Base-by-base conservation (phyloP, 2,113 vertebrate genomes). In the Melanerpes formicivorus region DNA sequence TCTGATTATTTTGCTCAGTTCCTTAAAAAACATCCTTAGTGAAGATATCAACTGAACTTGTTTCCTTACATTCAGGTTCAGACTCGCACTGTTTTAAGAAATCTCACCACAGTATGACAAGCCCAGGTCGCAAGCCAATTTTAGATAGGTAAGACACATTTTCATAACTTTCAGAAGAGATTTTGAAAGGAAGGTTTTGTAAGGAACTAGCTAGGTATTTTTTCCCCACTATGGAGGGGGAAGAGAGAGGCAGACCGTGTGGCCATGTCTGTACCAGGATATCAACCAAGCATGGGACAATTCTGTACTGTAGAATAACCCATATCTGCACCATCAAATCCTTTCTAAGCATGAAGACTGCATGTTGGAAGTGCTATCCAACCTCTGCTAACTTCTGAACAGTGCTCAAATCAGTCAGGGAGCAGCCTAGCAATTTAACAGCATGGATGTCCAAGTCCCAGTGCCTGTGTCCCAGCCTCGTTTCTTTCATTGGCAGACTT, bases 31-130 rank as follows among this genome's bases (percentile, higher is more conserved):
- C 9, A 65, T 25, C 26, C 15, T 34, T 76, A 18, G 27, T 32
- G 25, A 60, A 37, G n/a, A 29, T 2, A 65, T 7, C 5, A 44
- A 3, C 0, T 54, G 27, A 80, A 22, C 5, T 88, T 0, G 7
- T 64, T 87, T 55, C 26, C 14, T 79, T 46, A 7, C 29, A 19
- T 67, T 52, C 18, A 11, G 8, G 3, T 58, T 86, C 32, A 58
- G 21, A 32, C 5, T 52, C 4, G 37, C 19, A 2, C 16, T 67
- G 3, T 60, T 88, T 62, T 42, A 88, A 64, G 32, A 79, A 65
- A 70, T 69, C 22, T 83, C 11, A 18, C 25, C 9, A 21, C 14
- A 54, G 17, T 48, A 9, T 29, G 27, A 30, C 16, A 8, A 73
- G 5, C 55, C 30, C 12, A n/a, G 15, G 18, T 27, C n/a, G 65